phyloP scores from a whole-genome alignment of 2,888 invertebrate genomes.

The Ochropacha duplaris region DNA sequence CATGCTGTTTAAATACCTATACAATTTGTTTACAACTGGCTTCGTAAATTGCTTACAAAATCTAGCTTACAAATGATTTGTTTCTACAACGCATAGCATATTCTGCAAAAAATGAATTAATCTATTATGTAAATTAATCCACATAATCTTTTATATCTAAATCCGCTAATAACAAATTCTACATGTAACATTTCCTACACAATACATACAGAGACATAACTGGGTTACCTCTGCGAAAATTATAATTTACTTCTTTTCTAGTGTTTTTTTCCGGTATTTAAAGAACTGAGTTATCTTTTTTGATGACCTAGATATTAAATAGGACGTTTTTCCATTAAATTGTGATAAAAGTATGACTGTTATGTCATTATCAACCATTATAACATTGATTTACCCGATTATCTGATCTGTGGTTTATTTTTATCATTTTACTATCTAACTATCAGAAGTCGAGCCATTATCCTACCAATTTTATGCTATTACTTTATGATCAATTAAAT shows the following conservation, averaged over 20 bases:
- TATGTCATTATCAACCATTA: not conserved
- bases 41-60: no score
- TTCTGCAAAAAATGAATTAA: not conserved
- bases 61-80: not conserved
- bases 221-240: not conserved
- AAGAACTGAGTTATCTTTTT: not conserved
- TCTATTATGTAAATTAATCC: not conserved
- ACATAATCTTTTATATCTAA: not conserved
- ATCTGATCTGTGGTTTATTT: not conserved
- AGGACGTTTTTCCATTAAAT: not conserved
- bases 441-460: not conserved
- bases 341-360: not conserved
- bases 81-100: not conserved
- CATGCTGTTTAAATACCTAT: no score
- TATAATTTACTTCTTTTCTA: not conserved
- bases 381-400: not conserved
- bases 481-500: no score
- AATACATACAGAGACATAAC: not conserved
- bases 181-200: not conserved
- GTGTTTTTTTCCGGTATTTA: conserved; percentile 3
- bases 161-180: not conserved
- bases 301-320: not conserved
- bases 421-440: not conserved
- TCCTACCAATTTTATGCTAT: not conserved
- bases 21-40: no score